Evolutionary conservation across 2,888 invertebrate genomes (phyloP).

Genomic region (Watsonalla cultraria): DNA sequence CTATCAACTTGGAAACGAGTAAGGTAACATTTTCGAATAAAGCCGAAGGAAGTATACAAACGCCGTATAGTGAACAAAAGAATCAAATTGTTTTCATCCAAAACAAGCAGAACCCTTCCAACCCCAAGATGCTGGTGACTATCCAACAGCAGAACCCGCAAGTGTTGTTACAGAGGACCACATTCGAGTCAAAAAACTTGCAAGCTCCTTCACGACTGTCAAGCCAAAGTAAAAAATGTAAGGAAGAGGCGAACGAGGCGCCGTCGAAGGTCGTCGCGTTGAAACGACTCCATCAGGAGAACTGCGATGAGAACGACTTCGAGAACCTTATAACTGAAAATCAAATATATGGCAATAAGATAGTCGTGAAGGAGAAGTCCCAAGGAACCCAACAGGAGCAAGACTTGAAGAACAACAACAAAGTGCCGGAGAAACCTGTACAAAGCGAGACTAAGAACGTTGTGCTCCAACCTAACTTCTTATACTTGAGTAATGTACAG

Average conservation of each 20-base stretch:
- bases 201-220: conserved; percentile 71
- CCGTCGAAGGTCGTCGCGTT: conserved; percentile 70
- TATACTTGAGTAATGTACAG: conserved; percentile 68
- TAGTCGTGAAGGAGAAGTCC: conserved; percentile 77
- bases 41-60: conserved; percentile 35
- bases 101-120: conserved; percentile 46
- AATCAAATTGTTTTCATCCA: conserved; percentile 65
- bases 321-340: conserved; percentile 77
- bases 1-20: conserved; percentile 45
- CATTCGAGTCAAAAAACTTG: conserved; percentile 67
- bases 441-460: conserved; percentile 54
- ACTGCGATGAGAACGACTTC: conserved; percentile 74
- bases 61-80: conserved; percentile 48
- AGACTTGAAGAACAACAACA: conserved; percentile 49
- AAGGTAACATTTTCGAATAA: conserved; percentile 46
- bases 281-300: conserved; percentile 69
- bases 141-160: conserved; percentile 63
- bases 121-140: conserved; percentile 60
- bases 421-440: conserved; percentile 35
- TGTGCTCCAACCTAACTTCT: conserved; percentile 63
- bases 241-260: conserved; percentile 55
- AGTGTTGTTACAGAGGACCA: conserved; percentile 57
- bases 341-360: conserved; percentile 76
- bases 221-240: conserved; percentile 61
- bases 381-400: conserved; percentile 63